Evolutionary conservation across 2,888 invertebrate species (phyloP).

Genomic region (Hydrotaea cyrtoneurina): DNA sequence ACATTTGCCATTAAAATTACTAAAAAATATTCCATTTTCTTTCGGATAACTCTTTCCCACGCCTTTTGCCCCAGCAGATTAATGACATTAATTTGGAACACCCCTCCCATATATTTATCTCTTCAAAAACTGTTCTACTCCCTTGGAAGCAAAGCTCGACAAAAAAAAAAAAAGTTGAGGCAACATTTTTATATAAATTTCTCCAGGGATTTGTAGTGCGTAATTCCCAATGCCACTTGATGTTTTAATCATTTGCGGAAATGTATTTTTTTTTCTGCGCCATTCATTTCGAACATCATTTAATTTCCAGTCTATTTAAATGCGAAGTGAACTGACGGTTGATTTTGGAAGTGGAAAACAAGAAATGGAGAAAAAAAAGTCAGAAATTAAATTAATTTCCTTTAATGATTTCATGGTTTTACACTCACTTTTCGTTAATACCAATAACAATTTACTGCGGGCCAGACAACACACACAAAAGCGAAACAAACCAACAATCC

Average conservation of each 20-base stretch:
- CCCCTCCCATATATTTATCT: background rate
- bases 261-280: background rate
- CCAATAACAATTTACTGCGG: background rate
- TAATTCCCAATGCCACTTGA: background rate
- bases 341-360: background rate
- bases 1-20: background rate
- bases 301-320: background rate
- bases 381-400: conserved; percentile 44
- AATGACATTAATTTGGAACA: conserved; percentile 25
- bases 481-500: background rate
- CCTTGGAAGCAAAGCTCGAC: background rate
- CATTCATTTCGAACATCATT: background rate
- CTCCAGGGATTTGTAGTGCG: conserved; percentile 9
- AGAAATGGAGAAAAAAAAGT: conserved; percentile 18
- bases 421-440: conserved; percentile 39
- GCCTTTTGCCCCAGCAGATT: background rate
- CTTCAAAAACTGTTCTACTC: background rate
- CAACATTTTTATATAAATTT: conserved; percentile 28
- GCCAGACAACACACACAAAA: background rate
- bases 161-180: background rate
- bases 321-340: background rate
- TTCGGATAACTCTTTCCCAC: background rate
- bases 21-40: background rate
- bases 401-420: conserved; percentile 52
- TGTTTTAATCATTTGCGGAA: background rate